Evolutionary conservation across 2,888 invertebrate genomes (phyloP), one percentile per base, ranked within the genome.

Genomic region (Balanococcus diminutus): DNA sequence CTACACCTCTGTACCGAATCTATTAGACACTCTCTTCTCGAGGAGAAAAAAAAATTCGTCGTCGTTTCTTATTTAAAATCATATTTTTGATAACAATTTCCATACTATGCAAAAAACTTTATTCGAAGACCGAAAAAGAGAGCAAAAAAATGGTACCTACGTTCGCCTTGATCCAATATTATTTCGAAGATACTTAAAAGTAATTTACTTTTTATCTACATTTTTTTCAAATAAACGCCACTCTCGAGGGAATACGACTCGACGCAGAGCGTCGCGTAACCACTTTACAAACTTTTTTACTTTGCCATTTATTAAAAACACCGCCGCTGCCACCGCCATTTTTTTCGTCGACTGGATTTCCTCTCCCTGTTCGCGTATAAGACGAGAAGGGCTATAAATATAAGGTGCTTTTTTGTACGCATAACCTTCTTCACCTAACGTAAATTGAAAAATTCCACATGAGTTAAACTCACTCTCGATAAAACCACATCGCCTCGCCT

Each of bases 121-220:
- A 14, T 8, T 3, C 61, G n/a, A 28, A 5, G 25, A 67, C 11
- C 28, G 51, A 8, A 51, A 51, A 19, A 51, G 36, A 51, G 51
- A 51, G n/a, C 19, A n/a, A 36, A 36, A 36, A 36, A 36, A 36
- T 6, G 8, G 51, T 51, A 19, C 51, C 19, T 51, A 67, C 28
- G 28, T 28, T 1, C 28, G 61, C 25, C 61, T 67, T 67, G 61
- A 67, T 67, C 61, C 61, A 67, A 67, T 67, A 67, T 67, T 67
- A 67, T 67, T 67, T 67, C 28, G 61, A 82, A 82, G 82, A 82
- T 82, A 82, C 46, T 82, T 82, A 82, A 82, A 82, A 82, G 82
- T 82, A 82, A 82, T 82, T 82, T 82, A 82, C 82, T 82, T 82
- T 82, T 51, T 82, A 82, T 82, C 82, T 82, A 82, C 46, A 82